These are phyloP conservation scores for Melanotaenia nigrans DNA, from an alignment of 2,797 vertebrate genomes.

Conservation along the genomic window DNA sequence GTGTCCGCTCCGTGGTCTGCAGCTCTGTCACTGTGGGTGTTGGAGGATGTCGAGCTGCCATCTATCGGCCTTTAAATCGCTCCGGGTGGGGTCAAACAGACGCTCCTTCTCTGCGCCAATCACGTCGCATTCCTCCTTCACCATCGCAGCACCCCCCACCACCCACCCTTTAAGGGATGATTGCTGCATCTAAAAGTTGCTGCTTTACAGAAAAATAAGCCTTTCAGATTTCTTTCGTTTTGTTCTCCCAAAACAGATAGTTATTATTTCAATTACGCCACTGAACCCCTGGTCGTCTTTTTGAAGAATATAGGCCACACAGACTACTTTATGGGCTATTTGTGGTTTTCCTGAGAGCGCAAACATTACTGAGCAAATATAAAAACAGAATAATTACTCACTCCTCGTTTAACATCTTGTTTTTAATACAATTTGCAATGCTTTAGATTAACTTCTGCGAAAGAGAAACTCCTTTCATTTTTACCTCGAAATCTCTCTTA, in stretches of 20 bases:
- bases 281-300: background rate
- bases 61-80: slow-evolving; percentile 90
- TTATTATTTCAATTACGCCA: background rate
- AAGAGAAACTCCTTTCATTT: background rate
- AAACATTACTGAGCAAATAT: background rate
- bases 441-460: background rate
- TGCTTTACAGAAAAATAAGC: background rate
- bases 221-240: background rate
- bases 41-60: slow-evolving; percentile 80
- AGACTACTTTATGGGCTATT: background rate
- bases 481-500: too few relatives aligned
- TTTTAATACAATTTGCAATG: background rate
- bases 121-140: slow-evolving; percentile 59
- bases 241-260: background rate
- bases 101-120: slow-evolving; percentile 85
- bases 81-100: slow-evolving; percentile 81
- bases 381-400: background rate
- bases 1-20: slow-evolving; percentile 18
- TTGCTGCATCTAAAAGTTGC: slow-evolving; percentile 10
- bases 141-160: background rate
- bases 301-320: background rate
- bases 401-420: background rate
- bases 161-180: slow-evolving; percentile 12
- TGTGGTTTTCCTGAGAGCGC: background rate
- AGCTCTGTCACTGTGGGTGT: slow-evolving; percentile 28